Evolutionary conservation across 1,140 invertebrate genomes (phyloP).

Genomic region (Meloidogyne chitwoodi): DNA sequence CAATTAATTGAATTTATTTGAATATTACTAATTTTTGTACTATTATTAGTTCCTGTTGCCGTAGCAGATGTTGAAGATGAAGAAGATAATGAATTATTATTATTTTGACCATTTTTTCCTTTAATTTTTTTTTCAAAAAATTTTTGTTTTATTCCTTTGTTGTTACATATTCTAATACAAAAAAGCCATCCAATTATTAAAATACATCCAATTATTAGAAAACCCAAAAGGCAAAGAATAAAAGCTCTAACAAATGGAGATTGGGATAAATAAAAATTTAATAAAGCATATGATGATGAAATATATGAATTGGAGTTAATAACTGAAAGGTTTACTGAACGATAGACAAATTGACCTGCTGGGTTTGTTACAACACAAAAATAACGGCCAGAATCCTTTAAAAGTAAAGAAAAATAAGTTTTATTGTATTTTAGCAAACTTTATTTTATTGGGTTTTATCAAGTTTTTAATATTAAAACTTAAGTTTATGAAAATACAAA

Average conservation of each 20-base stretch:
- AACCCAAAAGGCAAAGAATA: conserved; percentile 5
- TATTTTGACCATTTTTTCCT: neutral
- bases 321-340: conserved; percentile 25
- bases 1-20: neutral
- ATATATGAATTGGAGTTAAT: conserved; percentile 7
- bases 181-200: neutral
- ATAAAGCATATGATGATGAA: neutral
- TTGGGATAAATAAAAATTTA: neutral
- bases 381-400: conserved; percentile 29
- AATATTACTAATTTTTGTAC: neutral
- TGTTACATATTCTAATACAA: neutral
- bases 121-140: neutral
- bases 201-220: neutral
- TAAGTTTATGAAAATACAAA: too few species aligned
- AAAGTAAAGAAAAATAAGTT: neutral
- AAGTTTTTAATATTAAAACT: too few species aligned
- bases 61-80: conserved; percentile 2
- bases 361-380: conserved; percentile 34
- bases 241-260: neutral
- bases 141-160: neutral
- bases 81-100: conserved; percentile 3
- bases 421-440: too few species aligned
- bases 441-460: too few species aligned
- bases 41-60: neutral
- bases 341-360: conserved; percentile 30